These are phyloP conservation scores for Colletes gigas DNA, from an alignment of 1,140 invertebrate species.

Conservation along the genomic window DNA sequence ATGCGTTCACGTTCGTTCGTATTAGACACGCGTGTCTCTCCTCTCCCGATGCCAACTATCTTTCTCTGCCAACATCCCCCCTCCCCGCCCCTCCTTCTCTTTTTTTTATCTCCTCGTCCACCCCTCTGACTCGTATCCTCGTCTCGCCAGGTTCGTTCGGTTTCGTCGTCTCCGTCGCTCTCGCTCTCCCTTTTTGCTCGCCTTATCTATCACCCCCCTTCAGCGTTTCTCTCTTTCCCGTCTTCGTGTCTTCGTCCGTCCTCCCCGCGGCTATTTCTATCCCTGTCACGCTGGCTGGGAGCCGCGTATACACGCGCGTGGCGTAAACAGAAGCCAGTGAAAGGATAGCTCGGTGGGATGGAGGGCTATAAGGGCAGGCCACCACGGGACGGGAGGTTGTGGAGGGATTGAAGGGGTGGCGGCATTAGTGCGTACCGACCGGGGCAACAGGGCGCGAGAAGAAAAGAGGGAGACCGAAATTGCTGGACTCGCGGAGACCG, in stretches of 20 bases:
- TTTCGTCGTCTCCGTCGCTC: neutral
- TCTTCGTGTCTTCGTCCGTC: neutral
- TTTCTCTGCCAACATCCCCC: neutral
- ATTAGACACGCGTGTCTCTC: neutral
- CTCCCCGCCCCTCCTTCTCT: neutral
- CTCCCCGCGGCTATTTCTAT: neutral
- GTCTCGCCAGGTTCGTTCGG: neutral
- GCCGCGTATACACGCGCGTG: neutral
- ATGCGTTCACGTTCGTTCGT: neutral
- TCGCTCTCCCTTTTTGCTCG: neutral
- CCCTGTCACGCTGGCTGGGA: neutral
- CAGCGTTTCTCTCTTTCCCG: neutral
- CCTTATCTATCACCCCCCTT: slow-evolving; percentile 23
- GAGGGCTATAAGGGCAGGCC: slow-evolving; percentile 48
- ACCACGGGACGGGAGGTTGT: slow-evolving; percentile 41
- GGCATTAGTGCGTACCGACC: slow-evolving; percentile 47
- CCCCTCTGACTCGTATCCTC: neutral
- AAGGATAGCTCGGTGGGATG: slow-evolving; percentile 19
- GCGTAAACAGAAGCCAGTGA: slow-evolving; percentile 30
- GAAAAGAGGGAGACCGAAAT: slow-evolving; percentile 50
- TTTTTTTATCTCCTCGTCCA: neutral
- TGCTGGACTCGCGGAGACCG: neutral
- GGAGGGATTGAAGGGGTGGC: slow-evolving; percentile 61
- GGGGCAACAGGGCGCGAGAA: slow-evolving; percentile 33
- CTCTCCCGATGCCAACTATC: slow-evolving; percentile 14